Percentiles rank a stretch among this genome's conserved stretches.
phyloP scores from a whole-genome alignment of 2,113 vertebrate genomes.

The Oceanodroma tethys region DNA sequence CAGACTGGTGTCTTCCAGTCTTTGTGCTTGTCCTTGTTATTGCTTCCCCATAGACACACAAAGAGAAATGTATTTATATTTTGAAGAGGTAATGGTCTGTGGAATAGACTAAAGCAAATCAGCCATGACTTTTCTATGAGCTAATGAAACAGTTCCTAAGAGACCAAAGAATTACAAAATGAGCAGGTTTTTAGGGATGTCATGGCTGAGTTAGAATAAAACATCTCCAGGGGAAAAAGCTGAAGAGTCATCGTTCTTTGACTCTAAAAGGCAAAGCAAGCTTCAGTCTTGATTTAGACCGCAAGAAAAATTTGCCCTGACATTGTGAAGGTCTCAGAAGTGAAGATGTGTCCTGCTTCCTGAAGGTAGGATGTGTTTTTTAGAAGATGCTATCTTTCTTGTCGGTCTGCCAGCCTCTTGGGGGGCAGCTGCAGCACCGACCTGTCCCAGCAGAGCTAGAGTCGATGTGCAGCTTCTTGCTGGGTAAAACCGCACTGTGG shows the following conservation, averaged over 20 bases:
- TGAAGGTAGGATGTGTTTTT: background rate
- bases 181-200: background rate
- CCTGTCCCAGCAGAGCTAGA: background rate
- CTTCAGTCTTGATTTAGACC: background rate
- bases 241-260: background rate
- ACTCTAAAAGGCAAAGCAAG: background rate
- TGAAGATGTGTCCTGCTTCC: background rate
- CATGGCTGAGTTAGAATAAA: background rate
- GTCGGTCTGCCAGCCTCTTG: background rate
- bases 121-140: background rate
- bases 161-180: background rate
- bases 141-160: background rate
- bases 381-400: background rate
- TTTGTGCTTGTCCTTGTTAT: background rate
- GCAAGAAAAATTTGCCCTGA: background rate
- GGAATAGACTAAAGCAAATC: background rate
- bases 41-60: background rate
- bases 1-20: background rate
- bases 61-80: background rate
- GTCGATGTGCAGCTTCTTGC: background rate
- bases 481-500: background rate
- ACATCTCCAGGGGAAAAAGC: background rate
- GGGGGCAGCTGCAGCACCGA: background rate
- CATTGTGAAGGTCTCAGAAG: background rate
- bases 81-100: background rate